Evolutionary conservation across 2,888 invertebrate genomes (phyloP), one percentile per base, ranked within the genome.

Genomic region (Yponomeuta sedellus): DNA sequence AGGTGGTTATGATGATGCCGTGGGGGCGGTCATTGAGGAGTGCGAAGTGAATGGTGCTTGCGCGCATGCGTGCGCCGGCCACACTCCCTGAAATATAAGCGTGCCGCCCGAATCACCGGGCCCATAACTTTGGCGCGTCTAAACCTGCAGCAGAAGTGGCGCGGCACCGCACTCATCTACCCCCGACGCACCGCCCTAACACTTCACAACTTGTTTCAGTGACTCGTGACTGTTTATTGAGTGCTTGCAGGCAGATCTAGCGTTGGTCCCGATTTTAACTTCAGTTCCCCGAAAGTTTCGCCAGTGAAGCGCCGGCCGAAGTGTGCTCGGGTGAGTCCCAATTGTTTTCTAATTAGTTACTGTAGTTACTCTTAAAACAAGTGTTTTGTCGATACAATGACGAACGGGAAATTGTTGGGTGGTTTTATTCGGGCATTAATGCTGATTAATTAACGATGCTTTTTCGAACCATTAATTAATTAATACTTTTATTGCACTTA

Each of bases 61-160:
- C 72, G 78, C 86, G 85, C 86, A 89, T 86, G 89, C 86, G 86
- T 76, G 75, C 70, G 71, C 76, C 71, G 73, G 73, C 75, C 75
- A 76, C 71, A 67, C 64, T 73, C 78, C 68, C 74, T 74, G 75
- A 80, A 85, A 91, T 91, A 90, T 88, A 91, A 90, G 86, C 85
- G 74, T 82, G 86, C 72, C 75, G 76, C 80, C 73, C 78, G 78
- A 78, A 78, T 75, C 82, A 74, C 76, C 74, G 75, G 79, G 77
- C 88, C 79, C 90, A 90, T 79, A 88, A 90, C 85, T 89, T 90
- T 87, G 82, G 81, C 88, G 88, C 86, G 86, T 79, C 81, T 82
- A 82, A 84, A 80, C 88, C 85, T 80, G 81, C 82, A 77, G 20
- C 82, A 75, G 81, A 85, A 81, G 78, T 76, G 76, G 77, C 75